phyloP scores from a whole-genome alignment of 1,140 invertebrate species.

The Rhyzopertha dominica region DNA sequence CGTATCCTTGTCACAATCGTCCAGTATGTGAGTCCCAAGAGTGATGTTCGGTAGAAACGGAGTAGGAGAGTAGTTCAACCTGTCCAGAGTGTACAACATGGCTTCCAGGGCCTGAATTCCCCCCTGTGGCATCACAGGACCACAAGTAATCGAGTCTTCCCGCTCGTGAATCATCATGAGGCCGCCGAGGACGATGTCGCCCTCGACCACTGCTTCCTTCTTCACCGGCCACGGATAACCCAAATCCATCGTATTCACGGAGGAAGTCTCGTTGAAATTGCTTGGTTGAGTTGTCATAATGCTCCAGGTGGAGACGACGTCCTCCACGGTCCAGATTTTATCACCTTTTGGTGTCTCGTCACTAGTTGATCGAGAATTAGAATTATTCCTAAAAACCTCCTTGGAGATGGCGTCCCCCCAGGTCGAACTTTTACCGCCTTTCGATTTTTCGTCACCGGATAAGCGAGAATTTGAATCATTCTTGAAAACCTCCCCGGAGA shows the following conservation, averaged over 20 bases:
- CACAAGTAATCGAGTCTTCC: slow-evolving; percentile 77
- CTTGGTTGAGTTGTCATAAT: neutral
- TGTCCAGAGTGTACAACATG: slow-evolving; percentile 88
- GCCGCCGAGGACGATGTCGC: slow-evolving; percentile 80
- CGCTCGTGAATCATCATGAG: slow-evolving; percentile 95
- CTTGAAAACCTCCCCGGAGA: too few relatives aligned
- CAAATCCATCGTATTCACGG: slow-evolving; percentile 13
- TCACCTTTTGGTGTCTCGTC: neutral
- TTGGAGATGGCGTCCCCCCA: too few relatives aligned
- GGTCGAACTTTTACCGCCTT: too few relatives aligned
- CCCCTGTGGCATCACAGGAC: slow-evolving; percentile 91
- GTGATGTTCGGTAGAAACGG: slow-evolving; percentile 70
- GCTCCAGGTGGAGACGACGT: neutral
- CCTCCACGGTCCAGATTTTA: neutral
- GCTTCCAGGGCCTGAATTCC: slow-evolving; percentile 86
- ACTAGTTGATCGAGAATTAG: too few relatives aligned
- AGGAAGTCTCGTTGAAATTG: neutral
- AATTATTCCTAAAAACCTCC: too few relatives aligned
- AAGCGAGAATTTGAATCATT: too few relatives aligned
- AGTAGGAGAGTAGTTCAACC: slow-evolving; percentile 62
- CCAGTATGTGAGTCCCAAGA: slow-evolving; percentile 83
- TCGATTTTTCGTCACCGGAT: too few relatives aligned
- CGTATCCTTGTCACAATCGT: slow-evolving; percentile 95
- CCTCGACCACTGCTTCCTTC: slow-evolving; percentile 75
- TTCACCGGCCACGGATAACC: slow-evolving; percentile 82